Conservation (phyloP, 2,888 invertebrate genomes). For the Hedychridium roseum region DNA sequence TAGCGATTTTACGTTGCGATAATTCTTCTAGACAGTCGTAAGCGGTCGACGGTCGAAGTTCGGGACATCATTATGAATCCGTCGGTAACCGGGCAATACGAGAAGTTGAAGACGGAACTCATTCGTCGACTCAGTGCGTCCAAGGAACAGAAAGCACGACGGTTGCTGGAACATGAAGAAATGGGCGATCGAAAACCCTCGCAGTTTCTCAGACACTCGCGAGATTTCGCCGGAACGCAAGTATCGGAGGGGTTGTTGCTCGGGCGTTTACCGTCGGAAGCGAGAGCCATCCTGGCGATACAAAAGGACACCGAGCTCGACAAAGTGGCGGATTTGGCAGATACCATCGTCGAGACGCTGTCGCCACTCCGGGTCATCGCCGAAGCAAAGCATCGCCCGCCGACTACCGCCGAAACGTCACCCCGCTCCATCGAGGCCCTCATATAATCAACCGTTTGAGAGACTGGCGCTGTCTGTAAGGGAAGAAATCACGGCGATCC, state of each 20-base stretch:
- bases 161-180: conserved; percentile 5
- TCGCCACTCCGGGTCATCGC: no score
- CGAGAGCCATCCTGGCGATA: neutral
- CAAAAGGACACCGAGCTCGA: neutral
- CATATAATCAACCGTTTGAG: neutral
- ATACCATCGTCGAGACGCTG: no score
- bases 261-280: neutral
- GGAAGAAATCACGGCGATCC: neutral
- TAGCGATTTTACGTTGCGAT: no score
- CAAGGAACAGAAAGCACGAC: neutral
- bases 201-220: conserved; percentile 6
- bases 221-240: neutral
- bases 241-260: conserved; percentile 1
- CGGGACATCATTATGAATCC: neutral
- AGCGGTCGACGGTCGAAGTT: no score
- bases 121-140: neutral
- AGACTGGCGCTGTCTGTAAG: no score
- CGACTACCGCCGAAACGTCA: neutral
- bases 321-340: neutral
- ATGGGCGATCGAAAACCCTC: conserved; percentile 7
- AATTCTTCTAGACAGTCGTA: no score
- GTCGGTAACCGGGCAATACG: neutral
- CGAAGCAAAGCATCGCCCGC: neutral
- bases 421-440: neutral
- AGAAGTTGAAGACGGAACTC: neutral